Evolutionary conservation across 2,113 vertebrate genomes (phyloP), one percentile per base, ranked within the genome.

Genomic region (Chlorodrepanis virens): DNA sequence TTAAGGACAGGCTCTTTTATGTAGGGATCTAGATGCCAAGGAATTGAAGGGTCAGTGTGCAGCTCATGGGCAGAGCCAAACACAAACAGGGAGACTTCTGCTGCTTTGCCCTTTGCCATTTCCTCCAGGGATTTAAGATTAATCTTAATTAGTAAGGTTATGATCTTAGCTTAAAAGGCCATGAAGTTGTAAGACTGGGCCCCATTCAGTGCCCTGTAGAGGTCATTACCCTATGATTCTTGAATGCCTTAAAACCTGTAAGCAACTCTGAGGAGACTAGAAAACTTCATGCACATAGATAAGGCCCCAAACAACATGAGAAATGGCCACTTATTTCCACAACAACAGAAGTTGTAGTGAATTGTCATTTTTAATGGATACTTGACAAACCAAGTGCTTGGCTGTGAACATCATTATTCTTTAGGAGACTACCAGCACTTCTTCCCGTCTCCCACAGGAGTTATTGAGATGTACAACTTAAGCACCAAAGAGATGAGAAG

Each of bases 181-280:
- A 35, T 37, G 20, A 90, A 90, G 49, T 6, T 78, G 17, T 61
- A 63, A 27, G 10, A 33, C 19, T 50, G 52, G 5, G 5, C 40
- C 28, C 75, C 14, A 23, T 75, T 54, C 39, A 20, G 56, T 52
- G 15, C 12, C 37, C 25, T 0, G 0, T 35, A 65, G 24, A 71
- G 6, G 29, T 71, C 47, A 44, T n/a, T 49, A 67, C 33, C 42
- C 39, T 29, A n/a, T 9, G 4, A 56, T 52, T 18, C 40, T 16
- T 67, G 7, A 80, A 39, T 8, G 10, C 29, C 31, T 80, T 80
- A 61, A 80, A 81, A 31, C 31, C 40, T 74, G 27, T 33, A 13
- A 69, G 59, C 25, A 67, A 1, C 22, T 72, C 37, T 72, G 28
- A 94, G 57, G 23, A 81, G 39, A 40, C 27, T 20, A 40, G 24